These are phyloP conservation scores for Autographa pulchrina DNA, from an alignment of 2,888 invertebrate genomes.

Conservation along the genomic window DNA sequence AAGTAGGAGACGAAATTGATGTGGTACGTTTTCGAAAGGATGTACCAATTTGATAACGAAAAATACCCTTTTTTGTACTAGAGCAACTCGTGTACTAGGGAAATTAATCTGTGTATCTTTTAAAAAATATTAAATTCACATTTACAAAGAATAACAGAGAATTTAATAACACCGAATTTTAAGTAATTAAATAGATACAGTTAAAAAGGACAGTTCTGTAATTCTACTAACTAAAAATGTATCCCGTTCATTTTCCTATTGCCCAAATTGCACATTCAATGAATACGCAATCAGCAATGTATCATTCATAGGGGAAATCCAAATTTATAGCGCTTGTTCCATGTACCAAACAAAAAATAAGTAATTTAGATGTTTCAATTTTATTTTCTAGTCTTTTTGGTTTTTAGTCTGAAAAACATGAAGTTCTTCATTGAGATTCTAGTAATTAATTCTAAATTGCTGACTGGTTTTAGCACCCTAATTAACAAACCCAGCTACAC, in stretches of 20 bases:
- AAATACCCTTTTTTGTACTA: too few relatives aligned
- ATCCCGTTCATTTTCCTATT: background rate
- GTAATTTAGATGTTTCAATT: background rate
- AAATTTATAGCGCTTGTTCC: background rate
- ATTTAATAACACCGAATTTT: too few relatives aligned
- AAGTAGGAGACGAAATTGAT: too few relatives aligned
- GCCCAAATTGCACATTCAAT: constrained; percentile 4
- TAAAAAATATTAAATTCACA: too few relatives aligned
- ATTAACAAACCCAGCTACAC: too few relatives aligned
- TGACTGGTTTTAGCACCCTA: too few relatives aligned
- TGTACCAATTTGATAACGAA: too few relatives aligned
- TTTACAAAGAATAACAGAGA: too few relatives aligned
- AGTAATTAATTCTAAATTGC: too few relatives aligned
- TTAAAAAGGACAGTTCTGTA: background rate
- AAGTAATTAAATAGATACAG: background rate
- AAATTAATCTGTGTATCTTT: too few relatives aligned
- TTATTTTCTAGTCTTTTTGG: background rate
- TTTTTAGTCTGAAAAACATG: background rate
- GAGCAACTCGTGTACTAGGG: too few relatives aligned
- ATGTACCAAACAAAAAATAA: background rate
- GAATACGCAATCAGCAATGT: constrained; percentile 4
- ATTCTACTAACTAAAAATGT: background rate
- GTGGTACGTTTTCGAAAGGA: too few relatives aligned
- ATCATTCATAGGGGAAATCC: constrained; percentile 1
- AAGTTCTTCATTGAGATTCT: background rate